phyloP scores from a whole-genome alignment of 2,797 vertebrate species.

The Chromobotia macracanthus region DNA sequence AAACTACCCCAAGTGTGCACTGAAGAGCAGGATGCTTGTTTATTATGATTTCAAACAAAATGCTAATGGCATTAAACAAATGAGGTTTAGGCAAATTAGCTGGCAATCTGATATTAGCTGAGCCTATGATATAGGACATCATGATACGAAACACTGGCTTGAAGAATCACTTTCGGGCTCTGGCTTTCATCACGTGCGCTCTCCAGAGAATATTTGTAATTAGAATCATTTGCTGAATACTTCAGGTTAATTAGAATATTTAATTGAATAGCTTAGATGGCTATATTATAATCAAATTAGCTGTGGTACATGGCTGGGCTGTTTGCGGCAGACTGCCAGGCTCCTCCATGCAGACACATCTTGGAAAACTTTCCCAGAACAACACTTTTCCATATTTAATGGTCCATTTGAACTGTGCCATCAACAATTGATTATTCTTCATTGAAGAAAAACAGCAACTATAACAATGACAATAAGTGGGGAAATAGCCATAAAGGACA shows the following conservation, averaged over 20 bases:
- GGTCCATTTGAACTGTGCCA: conserved; percentile 99
- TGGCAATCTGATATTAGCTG: conserved; percentile 99
- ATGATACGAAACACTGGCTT: conserved; percentile 99
- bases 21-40: conserved; percentile 90
- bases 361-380: conserved; percentile 91
- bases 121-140: conserved; percentile 99
- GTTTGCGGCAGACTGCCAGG: conserved; percentile 70
- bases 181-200: conserved; percentile 94
- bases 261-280: conserved; percentile 99
- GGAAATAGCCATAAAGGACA: conserved; percentile 83
- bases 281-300: conserved; percentile 99
- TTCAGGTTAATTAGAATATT: conserved; percentile 99
- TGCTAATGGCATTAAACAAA: conserved; percentile 99
- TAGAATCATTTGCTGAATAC: conserved; percentile 99
- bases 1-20: conserved; percentile 99
- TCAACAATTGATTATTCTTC: conserved; percentile 99
- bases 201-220: conserved; percentile 99
- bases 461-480: conserved; percentile 72
- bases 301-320: conserved; percentile 84
- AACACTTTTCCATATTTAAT: conserved; percentile 99
- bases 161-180: conserved; percentile 95
- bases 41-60: conserved; percentile 99
- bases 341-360: conserved; percentile 74
- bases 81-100: conserved; percentile 99
- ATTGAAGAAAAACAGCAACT: conserved; percentile 62